These are phyloP conservation scores for Ceratina japonica DNA, from an alignment of 1,140 invertebrate genomes.

Conservation along the genomic window DNA sequence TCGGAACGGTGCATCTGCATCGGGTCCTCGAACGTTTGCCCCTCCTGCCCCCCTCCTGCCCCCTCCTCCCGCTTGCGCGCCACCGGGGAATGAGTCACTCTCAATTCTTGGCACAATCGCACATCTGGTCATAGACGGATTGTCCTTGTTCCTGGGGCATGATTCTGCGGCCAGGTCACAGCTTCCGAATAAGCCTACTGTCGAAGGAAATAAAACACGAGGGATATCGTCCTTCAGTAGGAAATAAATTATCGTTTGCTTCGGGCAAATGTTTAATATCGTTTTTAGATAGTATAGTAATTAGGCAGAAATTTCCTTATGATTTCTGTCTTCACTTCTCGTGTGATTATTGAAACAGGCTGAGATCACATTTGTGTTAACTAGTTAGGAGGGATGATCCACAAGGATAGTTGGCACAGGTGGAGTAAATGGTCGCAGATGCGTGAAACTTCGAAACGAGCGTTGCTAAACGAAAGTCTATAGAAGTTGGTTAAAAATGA, in stretches of 20 bases:
- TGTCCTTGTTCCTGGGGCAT: slow-evolving; percentile 43
- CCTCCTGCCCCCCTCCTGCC: background rate
- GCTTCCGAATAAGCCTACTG: slow-evolving; percentile 35
- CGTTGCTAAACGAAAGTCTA: background rate
- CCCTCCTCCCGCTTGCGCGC: slow-evolving; percentile 16
- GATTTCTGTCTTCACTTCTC: background rate
- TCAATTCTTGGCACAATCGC: slow-evolving; percentile 64
- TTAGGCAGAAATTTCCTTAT: background rate
- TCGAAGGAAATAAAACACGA: background rate
- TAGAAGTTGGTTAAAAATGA: slow-evolving; percentile 20
- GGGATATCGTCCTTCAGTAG: background rate
- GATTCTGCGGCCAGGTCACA: slow-evolving; percentile 34
- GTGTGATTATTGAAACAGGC: background rate
- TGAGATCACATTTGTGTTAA: slow-evolving; percentile 35
- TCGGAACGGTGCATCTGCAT: slow-evolving; percentile 13
- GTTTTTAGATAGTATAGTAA: background rate
- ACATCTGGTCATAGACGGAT: slow-evolving; percentile 69
- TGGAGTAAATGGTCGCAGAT: slow-evolving; percentile 24
- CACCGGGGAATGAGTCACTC: slow-evolving; percentile 67
- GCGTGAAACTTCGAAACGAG: slow-evolving; percentile 34
- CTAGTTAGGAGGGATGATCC: slow-evolving; percentile 27
- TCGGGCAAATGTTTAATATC: background rate
- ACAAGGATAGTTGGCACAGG: slow-evolving; percentile 13
- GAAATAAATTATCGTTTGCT: background rate
- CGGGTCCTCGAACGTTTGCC: slow-evolving; percentile 16